A percentile compares a stretch with the other conserved stretches of the same genome.
Conservation (phyloP, 2,113 vertebrate genomes). For the Gymnocephalus cernua region DNA sequence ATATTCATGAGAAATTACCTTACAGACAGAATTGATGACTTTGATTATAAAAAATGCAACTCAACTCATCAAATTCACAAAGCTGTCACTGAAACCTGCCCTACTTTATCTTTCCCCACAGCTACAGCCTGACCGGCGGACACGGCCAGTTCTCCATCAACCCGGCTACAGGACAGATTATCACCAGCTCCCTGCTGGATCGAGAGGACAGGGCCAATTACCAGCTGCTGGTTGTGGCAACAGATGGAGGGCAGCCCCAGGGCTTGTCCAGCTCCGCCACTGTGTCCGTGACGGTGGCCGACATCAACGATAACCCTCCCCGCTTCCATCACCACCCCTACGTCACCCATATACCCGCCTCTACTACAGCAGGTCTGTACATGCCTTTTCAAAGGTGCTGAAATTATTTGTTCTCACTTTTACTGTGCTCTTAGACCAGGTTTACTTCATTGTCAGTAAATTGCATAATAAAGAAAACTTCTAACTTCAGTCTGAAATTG, state of each 20-base stretch:
- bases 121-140: constrained; percentile 93
- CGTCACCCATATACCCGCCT: constrained; percentile 94
- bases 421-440: not conserved
- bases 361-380: constrained; percentile 88
- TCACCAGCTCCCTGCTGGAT: constrained; percentile 94
- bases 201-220: constrained; percentile 90
- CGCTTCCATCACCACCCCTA: constrained; percentile 98
- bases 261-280: constrained; percentile 93
- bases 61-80: not conserved
- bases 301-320: constrained; percentile 97
- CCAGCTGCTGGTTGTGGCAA: constrained; percentile 92
- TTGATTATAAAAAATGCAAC: not conserved
- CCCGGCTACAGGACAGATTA: constrained; percentile 96
- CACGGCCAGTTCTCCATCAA: constrained; percentile 97
- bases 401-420: not conserved
- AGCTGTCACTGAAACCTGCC: constrained; percentile 7
- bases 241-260: constrained; percentile 88
- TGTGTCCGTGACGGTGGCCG: constrained; percentile 88
- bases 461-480: not conserved
- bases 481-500: not conserved
- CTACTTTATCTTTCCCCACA: constrained; percentile 67
- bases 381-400: not conserved
- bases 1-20: not conserved
- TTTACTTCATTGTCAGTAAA: not conserved
- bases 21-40: not conserved